phyloP scores from a whole-genome alignment of 2,888 invertebrate species.

The Linyphia triangularis region DNA sequence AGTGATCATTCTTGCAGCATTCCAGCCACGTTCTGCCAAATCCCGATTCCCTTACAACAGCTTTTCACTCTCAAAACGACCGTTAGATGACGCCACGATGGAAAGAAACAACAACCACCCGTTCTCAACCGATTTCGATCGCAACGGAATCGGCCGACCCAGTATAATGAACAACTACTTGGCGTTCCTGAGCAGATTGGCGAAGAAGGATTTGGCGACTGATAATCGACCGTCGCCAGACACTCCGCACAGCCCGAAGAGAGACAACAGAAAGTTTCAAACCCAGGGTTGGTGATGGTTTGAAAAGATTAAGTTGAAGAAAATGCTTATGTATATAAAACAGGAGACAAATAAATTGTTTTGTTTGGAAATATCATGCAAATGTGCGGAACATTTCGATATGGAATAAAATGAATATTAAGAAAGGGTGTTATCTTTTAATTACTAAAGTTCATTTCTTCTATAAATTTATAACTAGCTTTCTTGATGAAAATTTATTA shows the following conservation, averaged over 20 bases:
- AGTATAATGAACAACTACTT: constrained; percentile 64
- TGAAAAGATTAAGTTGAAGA: neutral
- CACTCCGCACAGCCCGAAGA: constrained; percentile 42
- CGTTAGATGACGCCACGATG: constrained; percentile 17
- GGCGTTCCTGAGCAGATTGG: constrained; percentile 50
- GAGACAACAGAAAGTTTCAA: constrained; percentile 69
- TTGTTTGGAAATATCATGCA: neutral
- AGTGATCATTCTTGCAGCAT: constrained; percentile 18
- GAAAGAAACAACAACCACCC: neutral
- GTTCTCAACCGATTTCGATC: neutral
- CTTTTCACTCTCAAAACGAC: constrained; percentile 16
- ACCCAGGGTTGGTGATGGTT: constrained; percentile 65
- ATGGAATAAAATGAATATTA: neutral
- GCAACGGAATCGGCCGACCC: neutral
- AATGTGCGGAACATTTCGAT: neutral
- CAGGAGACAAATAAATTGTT: neutral
- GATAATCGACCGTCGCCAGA: neutral
- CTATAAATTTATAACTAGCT: too few species aligned
- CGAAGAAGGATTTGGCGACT: constrained; percentile 30
- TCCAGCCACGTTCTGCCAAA: neutral
- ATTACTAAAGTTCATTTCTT: too few species aligned
- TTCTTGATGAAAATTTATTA: too few species aligned
- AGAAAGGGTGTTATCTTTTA: too few species aligned
- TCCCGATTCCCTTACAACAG: neutral
- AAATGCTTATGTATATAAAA: neutral